Base-by-base conservation (phyloP, 1,140 invertebrate genomes). In the Amyelois transitella region DNA sequence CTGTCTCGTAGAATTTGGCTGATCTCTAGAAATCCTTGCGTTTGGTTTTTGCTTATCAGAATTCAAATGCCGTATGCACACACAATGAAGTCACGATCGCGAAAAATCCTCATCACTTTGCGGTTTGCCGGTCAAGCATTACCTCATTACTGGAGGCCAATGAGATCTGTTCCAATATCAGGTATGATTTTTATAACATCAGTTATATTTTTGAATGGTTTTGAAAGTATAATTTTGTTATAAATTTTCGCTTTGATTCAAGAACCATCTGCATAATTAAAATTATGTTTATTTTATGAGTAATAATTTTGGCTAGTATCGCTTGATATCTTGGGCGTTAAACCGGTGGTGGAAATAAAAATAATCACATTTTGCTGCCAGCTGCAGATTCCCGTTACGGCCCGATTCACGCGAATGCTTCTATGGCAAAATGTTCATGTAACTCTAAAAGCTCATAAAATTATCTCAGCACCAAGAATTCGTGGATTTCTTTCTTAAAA, bases 21-120 rank as follows among this genome's bases (percentile, higher is more conserved):
- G 10, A 7, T 45, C 43, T 19, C 10, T 1, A 19, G 18, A 8
- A 19, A 24, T 43, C n/a, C 17, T 43, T 12, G 25, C 48, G 20
- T 25, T 49, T 43, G 20, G n/a, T 49, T 22, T 55, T 18, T 38
- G 47, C 61, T 72, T 70, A 72, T 72, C 66, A 56, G 51, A 51
- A 66, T 66, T 66, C 69, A 58, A 56, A 51, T 28, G 24, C 50
- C 60, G 65, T 69, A 58, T 49, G 61, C 52, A 53, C 53, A 66
- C 53, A 75, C 63, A 72, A 60, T 75, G 72, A 68, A 70, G 64
- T 72, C 65, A 70, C 57, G 53, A 54, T 72, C 64, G 68, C 59
- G 53, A 54, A 62, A 25, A 74, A 62, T 60, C 62, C 53, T 52
- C 59, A 55, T 59, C 55, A 43, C 55, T 49, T 56, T 60, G 61